Conservation (phyloP, 2,113 vertebrate species). For the Turnix velox region DNA sequence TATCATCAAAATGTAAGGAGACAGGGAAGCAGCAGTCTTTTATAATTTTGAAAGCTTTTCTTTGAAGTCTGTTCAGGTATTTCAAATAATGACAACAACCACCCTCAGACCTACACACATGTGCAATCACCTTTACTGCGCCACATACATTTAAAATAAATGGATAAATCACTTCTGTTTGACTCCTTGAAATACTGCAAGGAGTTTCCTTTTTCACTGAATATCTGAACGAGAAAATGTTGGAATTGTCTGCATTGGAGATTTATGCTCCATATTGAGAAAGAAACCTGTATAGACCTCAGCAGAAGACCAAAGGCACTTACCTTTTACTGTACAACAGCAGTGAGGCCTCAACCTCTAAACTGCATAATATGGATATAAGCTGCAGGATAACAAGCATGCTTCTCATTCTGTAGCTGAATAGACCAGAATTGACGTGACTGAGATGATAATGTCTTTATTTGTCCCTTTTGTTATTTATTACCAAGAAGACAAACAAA, state of each 20-base stretch:
- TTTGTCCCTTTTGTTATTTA: slow-evolving; percentile 38
- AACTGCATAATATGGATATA: neutral
- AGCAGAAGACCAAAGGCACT: neutral
- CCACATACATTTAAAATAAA: neutral
- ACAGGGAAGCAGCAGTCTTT: neutral
- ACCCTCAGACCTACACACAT: neutral
- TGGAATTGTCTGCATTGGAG: neutral
- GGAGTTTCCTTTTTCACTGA: neutral
- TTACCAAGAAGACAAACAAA: slow-evolving; percentile 50
- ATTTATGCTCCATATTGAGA: neutral
- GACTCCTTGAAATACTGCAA: neutral
- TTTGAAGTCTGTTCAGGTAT: neutral
- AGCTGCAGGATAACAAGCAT: neutral
- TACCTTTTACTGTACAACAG: slow-evolving; percentile 27
- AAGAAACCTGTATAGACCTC: neutral
- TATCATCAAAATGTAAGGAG: neutral
- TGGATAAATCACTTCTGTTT: neutral
- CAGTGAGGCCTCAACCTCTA: neutral
- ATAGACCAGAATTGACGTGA: neutral
- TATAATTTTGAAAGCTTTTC: neutral
- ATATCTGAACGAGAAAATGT: neutral
- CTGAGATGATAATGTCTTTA: neutral
- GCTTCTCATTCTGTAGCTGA: neutral
- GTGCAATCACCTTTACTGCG: neutral
- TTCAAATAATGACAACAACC: neutral